Evolutionary conservation across 2,888 invertebrate species (phyloP).

Genomic region (Lacanobia wlatinum): DNA sequence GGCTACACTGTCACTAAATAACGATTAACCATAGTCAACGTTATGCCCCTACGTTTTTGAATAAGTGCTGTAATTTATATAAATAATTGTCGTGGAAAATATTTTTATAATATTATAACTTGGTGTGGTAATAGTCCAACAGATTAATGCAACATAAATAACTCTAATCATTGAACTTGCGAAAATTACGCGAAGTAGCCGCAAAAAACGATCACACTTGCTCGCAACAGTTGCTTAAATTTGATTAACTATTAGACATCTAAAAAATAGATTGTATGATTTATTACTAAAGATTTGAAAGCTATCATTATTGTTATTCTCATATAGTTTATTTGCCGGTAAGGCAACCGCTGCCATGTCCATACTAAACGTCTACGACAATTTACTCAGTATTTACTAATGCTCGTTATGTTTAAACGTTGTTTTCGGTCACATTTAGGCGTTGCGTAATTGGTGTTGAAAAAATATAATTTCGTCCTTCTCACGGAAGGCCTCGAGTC

Average conservation of each 20-base stretch:
- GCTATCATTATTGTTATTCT: conserved; percentile 65
- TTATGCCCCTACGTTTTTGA: conserved; percentile 65
- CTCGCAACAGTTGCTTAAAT: conserved; percentile 63
- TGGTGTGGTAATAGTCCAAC: conserved; percentile 40
- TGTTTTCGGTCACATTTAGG: conserved; percentile 81
- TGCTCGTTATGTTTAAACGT: conserved; percentile 76
- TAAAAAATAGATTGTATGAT: conserved; percentile 67
- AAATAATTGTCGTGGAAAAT: conserved; percentile 63
- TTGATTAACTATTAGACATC: conserved; percentile 65
- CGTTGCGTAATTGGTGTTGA: conserved; percentile 82
- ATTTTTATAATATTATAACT: conserved; percentile 40
- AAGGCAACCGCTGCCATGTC: conserved; percentile 64
- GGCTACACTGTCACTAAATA: conserved; percentile 77
- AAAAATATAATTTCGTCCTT: conserved; percentile 83
- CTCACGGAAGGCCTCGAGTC: conserved; percentile 81
- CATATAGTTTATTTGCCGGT: conserved; percentile 45
- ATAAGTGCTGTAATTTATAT: conserved; percentile 66
- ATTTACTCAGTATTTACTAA: conserved; percentile 70
- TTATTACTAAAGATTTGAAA: conserved; percentile 63
- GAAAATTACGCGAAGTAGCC: conserved; percentile 44
- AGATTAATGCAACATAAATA: conserved; percentile 56
- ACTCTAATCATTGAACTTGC: conserved; percentile 50
- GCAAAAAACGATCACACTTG: conserved; percentile 65
- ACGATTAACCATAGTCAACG: conserved; percentile 75
- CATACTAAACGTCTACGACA: conserved; percentile 69